Percentiles rank a stretch among this genome's conserved stretches.
Conservation (phyloP, 2,797 vertebrate species). For the Kryptopterus vitreolus region DNA sequence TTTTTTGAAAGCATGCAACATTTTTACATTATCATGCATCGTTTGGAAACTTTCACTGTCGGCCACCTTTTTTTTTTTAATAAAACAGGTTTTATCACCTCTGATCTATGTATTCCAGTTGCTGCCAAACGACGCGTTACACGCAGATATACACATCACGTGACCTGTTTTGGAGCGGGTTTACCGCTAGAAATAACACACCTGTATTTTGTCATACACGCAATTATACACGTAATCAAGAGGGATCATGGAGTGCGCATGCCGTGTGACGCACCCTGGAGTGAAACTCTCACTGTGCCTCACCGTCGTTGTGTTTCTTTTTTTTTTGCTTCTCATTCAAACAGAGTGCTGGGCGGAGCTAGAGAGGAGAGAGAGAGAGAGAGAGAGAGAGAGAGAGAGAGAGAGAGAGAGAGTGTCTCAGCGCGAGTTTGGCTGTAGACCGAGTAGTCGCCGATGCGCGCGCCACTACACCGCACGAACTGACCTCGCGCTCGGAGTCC, state of each 20-base stretch:
- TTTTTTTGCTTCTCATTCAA: not conserved
- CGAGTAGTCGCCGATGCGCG: slow-evolving; percentile 37
- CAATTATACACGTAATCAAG: not conserved
- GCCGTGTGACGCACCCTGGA: not conserved
- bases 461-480: slow-evolving; percentile 40
- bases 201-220: too few species aligned
- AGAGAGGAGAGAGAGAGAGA: not conserved
- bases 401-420: slow-evolving; percentile 5
- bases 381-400: slow-evolving; percentile 9
- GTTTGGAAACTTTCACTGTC: too few species aligned
- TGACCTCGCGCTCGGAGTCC: slow-evolving; percentile 6
- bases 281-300: not conserved
- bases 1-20: too few species aligned
- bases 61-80: too few species aligned
- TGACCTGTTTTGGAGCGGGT: too few species aligned
- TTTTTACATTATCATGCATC: too few species aligned
- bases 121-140: too few species aligned
- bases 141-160: too few species aligned
- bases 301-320: not conserved
- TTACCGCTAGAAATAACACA: too few species aligned
- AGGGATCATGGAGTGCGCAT: not conserved
- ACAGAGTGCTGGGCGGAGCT: slow-evolving; percentile 10
- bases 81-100: too few species aligned
- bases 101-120: too few species aligned
- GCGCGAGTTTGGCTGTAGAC: slow-evolving; percentile 38